These are phyloP conservation scores for Phymanthus crucifer DNA, from an alignment of 92 coral and sea anemone species.

Conservation along the genomic window DNA sequence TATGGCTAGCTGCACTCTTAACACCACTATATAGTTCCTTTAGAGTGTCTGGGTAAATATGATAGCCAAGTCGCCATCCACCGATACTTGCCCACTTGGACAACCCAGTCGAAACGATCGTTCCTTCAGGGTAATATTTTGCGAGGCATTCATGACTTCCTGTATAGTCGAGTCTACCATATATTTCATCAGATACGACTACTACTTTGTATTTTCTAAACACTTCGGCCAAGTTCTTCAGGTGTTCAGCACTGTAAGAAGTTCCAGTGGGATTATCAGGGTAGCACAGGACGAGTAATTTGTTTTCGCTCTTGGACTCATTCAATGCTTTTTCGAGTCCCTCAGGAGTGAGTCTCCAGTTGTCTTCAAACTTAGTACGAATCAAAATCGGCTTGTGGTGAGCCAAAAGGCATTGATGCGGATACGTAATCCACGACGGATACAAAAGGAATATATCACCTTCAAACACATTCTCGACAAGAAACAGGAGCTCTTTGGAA, in stretches of 20 bases:
- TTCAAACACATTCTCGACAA: constrained; percentile 34
- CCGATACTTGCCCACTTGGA: constrained; percentile 68
- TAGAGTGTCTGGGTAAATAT: constrained; percentile 48
- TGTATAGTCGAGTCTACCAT: constrained; percentile 44
- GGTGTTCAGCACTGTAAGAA: constrained; percentile 38
- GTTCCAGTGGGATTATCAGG: constrained; percentile 68
- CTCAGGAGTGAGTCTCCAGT: constrained; percentile 51
- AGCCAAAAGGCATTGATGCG: constrained; percentile 47
- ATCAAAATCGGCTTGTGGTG: constrained; percentile 45
- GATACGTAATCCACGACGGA: constrained; percentile 54
- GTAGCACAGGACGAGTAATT: constrained; percentile 36
- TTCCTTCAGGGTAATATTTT: constrained; percentile 52
- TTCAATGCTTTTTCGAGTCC: constrained; percentile 36
- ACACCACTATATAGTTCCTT: constrained; percentile 41
- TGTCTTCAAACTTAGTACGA: constrained; percentile 44
- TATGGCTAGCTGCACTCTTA: constrained; percentile 55
- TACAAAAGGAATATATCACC: constrained; percentile 59
- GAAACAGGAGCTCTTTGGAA: constrained; percentile 54
- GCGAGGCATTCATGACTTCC: constrained; percentile 45
- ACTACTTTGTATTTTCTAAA: constrained; percentile 44
- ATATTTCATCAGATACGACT: constrained; percentile 58
- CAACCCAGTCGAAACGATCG: constrained; percentile 48
- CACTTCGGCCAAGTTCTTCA: constrained; percentile 36
- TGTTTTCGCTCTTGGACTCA: constrained; percentile 36
- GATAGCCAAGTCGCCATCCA: constrained; percentile 66